These are phyloP conservation scores for Acanthoscelides obtectus DNA, from an alignment of 2,888 invertebrate genomes.

Conservation along the genomic window DNA sequence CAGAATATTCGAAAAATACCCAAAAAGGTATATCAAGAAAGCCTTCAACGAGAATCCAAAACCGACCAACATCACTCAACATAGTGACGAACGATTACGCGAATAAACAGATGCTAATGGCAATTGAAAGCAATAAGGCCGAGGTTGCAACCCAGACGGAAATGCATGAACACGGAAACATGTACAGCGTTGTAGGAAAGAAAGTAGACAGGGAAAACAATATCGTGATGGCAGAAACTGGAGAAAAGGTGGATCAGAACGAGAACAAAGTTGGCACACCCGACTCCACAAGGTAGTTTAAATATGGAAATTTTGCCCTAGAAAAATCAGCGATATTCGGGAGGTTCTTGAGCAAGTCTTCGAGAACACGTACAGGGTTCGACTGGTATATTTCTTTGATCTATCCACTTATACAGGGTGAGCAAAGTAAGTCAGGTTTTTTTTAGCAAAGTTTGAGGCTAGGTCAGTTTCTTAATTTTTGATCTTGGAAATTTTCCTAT, in stretches of 20 bases:
- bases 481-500: too few relatives aligned
- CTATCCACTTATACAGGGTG: too few relatives aligned
- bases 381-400: too few relatives aligned
- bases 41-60: neutral
- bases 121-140: neutral
- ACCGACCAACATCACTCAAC: slow-evolving; percentile 14
- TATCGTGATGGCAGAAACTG: neutral
- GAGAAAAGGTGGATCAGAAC: neutral
- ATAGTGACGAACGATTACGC: slow-evolving; percentile 20
- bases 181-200: neutral
- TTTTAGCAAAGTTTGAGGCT: too few relatives aligned
- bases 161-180: neutral
- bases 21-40: neutral
- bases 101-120: neutral
- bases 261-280: neutral
- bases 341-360: too few relatives aligned
- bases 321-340: too few relatives aligned
- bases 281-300: too few relatives aligned
- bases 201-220: neutral
- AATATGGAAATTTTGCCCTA: too few relatives aligned
- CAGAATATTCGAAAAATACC: neutral
- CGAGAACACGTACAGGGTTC: too few relatives aligned
- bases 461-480: too few relatives aligned
- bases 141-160: neutral
- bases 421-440: too few relatives aligned